Evolutionary conservation across 2,888 invertebrate genomes (phyloP).

Genomic region (Lithodes maja): DNA sequence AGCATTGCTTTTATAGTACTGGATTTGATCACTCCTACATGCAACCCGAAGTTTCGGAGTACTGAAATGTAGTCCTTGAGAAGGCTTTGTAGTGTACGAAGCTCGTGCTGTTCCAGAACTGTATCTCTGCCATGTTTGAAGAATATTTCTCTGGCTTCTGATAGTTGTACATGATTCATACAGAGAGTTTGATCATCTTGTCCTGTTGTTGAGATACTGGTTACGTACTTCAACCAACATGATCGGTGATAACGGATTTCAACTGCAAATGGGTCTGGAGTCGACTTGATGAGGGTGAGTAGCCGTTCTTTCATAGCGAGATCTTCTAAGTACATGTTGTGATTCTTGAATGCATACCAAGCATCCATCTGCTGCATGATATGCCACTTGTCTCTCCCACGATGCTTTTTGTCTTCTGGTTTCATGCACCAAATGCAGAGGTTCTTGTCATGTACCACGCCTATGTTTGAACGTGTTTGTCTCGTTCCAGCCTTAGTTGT

Average conservation of each 20-base stretch:
- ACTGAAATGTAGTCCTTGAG: neutral
- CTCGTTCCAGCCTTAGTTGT: neutral
- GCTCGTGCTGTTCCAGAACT: neutral
- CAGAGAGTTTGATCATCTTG: neutral
- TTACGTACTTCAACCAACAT: neutral
- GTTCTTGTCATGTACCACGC: conserved; percentile 9
- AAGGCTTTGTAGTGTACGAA: neutral
- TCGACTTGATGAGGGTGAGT: neutral
- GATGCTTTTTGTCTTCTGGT: neutral
- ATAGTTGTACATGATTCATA: neutral
- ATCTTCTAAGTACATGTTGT: neutral
- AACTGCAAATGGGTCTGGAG: neutral
- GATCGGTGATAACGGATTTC: neutral
- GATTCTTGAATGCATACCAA: conserved; percentile 6
- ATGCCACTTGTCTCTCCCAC: conserved; percentile 9
- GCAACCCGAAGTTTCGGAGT: neutral
- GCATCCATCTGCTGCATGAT: neutral
- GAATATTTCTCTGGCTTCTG: neutral
- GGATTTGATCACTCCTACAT: neutral
- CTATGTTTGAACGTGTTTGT: neutral
- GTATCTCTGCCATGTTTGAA: neutral
- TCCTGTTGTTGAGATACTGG: neutral
- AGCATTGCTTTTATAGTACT: neutral
- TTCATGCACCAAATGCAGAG: conserved; percentile 15
- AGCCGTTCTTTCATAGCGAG: conserved; percentile 4